phyloP scores from a whole-genome alignment of 2,797 vertebrate genomes.

The Eulemur albifrons region DNA sequence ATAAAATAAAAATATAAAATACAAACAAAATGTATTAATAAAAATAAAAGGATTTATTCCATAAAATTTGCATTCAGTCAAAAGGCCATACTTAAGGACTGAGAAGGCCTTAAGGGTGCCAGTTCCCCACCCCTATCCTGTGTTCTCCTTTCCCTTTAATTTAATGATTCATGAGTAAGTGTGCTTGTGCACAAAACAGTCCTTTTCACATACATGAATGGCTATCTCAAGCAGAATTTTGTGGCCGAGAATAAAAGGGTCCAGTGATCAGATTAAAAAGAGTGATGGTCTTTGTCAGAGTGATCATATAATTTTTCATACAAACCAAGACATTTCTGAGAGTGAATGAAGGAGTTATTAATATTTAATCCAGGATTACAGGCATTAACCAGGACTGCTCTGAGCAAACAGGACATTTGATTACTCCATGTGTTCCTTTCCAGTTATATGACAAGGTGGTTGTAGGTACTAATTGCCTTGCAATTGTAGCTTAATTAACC shows the following conservation, averaged over 20 bases:
- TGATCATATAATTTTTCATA: background rate
- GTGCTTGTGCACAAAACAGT: background rate
- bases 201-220: background rate
- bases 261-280: background rate
- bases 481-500: background rate
- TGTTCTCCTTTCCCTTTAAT: background rate
- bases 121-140: background rate
- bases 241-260: background rate
- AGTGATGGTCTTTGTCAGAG: background rate
- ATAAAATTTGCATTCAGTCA: background rate
- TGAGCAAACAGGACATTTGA: background rate
- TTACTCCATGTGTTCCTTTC: background rate
- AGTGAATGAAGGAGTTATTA: background rate
- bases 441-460: background rate
- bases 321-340: background rate
- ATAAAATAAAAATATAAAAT: background rate
- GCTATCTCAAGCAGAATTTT: background rate
- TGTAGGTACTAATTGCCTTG: background rate
- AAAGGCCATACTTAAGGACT: background rate
- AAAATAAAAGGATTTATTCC: background rate
- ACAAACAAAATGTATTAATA: background rate
- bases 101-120: background rate
- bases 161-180: background rate
- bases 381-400: background rate
- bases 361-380: background rate